phyloP scores from a whole-genome alignment of 1,140 invertebrate genomes.

The Oncopodura yosiiana region DNA sequence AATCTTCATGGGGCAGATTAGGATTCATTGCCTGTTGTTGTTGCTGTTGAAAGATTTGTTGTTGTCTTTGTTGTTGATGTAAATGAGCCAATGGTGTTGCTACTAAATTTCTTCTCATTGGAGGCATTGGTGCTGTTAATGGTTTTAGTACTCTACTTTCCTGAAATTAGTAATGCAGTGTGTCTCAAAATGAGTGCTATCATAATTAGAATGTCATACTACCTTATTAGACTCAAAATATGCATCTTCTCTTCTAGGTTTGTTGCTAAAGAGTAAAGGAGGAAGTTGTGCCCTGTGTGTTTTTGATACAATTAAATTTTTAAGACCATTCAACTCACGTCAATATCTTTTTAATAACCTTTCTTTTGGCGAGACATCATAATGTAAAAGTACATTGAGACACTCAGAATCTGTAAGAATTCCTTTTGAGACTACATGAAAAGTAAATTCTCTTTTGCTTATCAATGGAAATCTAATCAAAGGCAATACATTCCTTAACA shows the following conservation, averaged over 20 bases:
- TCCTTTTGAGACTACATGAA: slow-evolving; percentile 18
- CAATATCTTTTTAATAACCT: neutral
- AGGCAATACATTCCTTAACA: slow-evolving; percentile 13
- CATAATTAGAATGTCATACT: too few relatives aligned
- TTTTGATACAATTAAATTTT: neutral
- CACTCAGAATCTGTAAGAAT: slow-evolving; percentile 22
- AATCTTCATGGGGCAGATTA: too few relatives aligned
- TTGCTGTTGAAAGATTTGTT: too few relatives aligned
- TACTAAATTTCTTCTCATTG: too few relatives aligned
- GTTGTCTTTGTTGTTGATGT: too few relatives aligned
- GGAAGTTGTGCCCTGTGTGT: slow-evolving; percentile 13
- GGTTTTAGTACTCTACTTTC: too few relatives aligned
- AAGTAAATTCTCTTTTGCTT: slow-evolving; percentile 19
- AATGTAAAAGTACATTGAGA: slow-evolving; percentile 21
- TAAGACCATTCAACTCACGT: neutral
- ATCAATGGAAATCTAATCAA: slow-evolving; percentile 20
- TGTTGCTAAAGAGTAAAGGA: slow-evolving; percentile 8
- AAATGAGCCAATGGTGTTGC: too few relatives aligned
- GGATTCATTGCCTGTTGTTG: too few relatives aligned
- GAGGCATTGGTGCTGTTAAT: too few relatives aligned
- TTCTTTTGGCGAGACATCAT: slow-evolving; percentile 16
- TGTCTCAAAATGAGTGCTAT: too few relatives aligned
- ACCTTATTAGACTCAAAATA: too few relatives aligned
- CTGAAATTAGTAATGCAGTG: too few relatives aligned
- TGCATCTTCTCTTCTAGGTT: slow-evolving; percentile 11